phyloP scores from a whole-genome alignment of 2,888 invertebrate species.

The Melinaea menophilus region DNA sequence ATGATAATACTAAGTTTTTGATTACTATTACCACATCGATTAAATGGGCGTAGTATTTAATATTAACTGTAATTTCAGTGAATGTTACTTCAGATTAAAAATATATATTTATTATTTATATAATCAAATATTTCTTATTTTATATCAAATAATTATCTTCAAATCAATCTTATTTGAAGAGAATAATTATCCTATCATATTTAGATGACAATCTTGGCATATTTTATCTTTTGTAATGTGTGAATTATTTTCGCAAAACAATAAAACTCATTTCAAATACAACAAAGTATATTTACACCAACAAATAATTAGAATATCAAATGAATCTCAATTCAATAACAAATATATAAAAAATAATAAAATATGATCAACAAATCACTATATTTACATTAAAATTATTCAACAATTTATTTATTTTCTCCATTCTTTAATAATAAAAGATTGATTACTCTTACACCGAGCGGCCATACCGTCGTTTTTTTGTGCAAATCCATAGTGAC shows the following conservation, averaged over 20 bases:
- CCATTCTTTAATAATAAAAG: constrained; percentile 50
- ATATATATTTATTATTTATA: too few relatives aligned
- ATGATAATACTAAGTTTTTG: too few relatives aligned
- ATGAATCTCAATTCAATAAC: neutral
- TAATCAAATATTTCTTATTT: too few relatives aligned
- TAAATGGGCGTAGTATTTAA: too few relatives aligned
- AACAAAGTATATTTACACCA: constrained; percentile 1
- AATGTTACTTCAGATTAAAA: too few relatives aligned
- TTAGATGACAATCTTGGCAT: too few relatives aligned
- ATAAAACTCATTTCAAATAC: neutral
- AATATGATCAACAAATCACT: neutral
- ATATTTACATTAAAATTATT: constrained; percentile 11
- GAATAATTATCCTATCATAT: too few relatives aligned
- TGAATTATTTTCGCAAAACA: neutral
- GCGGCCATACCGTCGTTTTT: constrained; percentile 63
- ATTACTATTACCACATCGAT: too few relatives aligned
- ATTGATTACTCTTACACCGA: constrained; percentile 53
- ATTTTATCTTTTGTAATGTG: too few relatives aligned
- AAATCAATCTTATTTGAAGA: too few relatives aligned
- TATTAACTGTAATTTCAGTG: too few relatives aligned
- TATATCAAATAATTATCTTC: too few relatives aligned
- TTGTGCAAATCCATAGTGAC: constrained; percentile 79
- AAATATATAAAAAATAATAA: constrained; percentile 15
- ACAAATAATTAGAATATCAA: neutral
- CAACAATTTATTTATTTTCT: constrained; percentile 28